Conservation (phyloP, 2,113 vertebrate genomes). For the Hepsetus odoe region DNA sequence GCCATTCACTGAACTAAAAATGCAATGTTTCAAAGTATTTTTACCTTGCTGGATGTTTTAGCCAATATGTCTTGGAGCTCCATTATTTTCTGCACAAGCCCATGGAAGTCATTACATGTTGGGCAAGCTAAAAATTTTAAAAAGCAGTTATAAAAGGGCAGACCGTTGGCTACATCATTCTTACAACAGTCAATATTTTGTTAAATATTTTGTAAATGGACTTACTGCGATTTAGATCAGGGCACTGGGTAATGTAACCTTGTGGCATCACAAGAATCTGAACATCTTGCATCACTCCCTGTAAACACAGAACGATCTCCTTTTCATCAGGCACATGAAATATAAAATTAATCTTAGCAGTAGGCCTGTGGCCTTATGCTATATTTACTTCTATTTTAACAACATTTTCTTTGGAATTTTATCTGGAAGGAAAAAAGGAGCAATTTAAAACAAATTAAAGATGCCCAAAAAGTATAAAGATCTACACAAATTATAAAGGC, state of each 20-base stretch:
- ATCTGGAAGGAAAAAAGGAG: neutral
- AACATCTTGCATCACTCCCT: conserved; percentile 98
- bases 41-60: conserved; percentile 98
- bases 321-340: neutral
- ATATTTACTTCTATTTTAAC: neutral
- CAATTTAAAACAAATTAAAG: neutral
- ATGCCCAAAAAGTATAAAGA: neutral
- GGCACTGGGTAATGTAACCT: conserved; percentile 97
- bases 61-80: conserved; percentile 96
- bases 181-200: neutral
- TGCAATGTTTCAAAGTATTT: neutral
- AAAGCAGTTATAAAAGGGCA: conserved; percentile 10
- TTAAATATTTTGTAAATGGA: conserved; percentile 58
- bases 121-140: conserved; percentile 86
- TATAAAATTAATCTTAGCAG: no score
- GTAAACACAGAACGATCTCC: conserved; percentile 50
- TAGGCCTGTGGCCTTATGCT: no score
- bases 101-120: conserved; percentile 97
- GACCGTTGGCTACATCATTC: neutral
- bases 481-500: neutral
- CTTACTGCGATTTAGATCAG: conserved; percentile 99
- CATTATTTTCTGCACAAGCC: conserved; percentile 99
- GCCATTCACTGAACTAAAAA: neutral
- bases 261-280: conserved; percentile 96
- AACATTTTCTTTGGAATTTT: no score